Evolutionary conservation across 2,113 vertebrate species (phyloP).

Genomic region (Myiozetetes cayanensis): DNA sequence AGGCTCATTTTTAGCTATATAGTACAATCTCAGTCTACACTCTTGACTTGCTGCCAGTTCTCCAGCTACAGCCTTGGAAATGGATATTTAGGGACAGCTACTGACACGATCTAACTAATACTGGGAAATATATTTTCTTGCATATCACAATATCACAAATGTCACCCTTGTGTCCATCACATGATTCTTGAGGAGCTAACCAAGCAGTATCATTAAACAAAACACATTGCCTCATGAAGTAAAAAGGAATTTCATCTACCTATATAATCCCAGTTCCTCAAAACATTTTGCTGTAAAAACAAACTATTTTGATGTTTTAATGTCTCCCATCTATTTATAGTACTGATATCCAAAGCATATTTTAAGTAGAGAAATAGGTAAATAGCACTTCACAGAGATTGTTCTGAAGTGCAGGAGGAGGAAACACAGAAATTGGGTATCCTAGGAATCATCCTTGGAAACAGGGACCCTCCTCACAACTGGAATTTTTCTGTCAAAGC

Average conservation of each 20-base stretch:
- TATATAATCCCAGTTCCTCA: neutral
- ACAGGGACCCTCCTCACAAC: neutral
- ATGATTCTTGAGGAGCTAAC: neutral
- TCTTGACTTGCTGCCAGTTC: conserved; percentile 1
- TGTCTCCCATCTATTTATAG: neutral
- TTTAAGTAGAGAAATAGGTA: neutral
- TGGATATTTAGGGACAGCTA: neutral
- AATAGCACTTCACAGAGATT: neutral
- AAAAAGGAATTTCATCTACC: neutral
- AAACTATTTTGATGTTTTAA: neutral
- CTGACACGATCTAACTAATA: neutral
- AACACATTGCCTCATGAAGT: conserved; percentile 3
- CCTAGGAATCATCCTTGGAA: neutral
- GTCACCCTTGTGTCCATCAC: neutral
- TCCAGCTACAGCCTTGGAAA: conserved; percentile 21
- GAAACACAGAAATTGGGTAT: neutral
- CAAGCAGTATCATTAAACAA: neutral
- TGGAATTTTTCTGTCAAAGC: neutral
- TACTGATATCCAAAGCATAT: neutral
- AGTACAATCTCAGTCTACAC: neutral
- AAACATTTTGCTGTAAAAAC: neutral
- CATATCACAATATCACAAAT: neutral
- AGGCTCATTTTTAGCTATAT: conserved; percentile 29
- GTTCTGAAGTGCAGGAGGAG: neutral
- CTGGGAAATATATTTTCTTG: conserved; percentile 2